Evolutionary conservation across 2,797 vertebrate genomes (phyloP), one percentile per base, ranked within the genome.

Genomic region (Dicrostonyx torquatus): DNA sequence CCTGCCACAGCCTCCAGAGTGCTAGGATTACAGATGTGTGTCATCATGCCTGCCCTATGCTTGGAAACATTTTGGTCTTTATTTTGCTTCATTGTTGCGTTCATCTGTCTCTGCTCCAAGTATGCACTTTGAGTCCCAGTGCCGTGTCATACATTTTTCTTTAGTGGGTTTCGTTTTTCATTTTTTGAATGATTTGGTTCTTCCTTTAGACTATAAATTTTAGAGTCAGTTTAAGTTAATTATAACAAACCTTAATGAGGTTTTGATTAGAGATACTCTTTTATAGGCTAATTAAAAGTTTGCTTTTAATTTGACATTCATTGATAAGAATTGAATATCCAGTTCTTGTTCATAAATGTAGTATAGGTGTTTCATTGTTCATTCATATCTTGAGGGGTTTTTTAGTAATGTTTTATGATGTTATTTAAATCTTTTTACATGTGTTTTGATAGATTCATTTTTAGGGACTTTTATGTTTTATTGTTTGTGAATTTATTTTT

Each of bases 391-490:
- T 24, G 20, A 37, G 29, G 2, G 55, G 24, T 84, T 82, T n/a
- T 84, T 60, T 20, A 43, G 62, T 60, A 72, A 77, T 87, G 70
- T 87, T 40, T 92, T 66, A 22, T 53, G 31, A 43, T 70, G 20
- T 53, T 83, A 55, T 78, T 90, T 75, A 78, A 62, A 93, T 84
- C 64, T 17, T 87, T 12, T 70, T 55, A 48, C 0, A 64, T 9
- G 10, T 34, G 45, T 93, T 93, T 91, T 60, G 77, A 14, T 87
- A 34, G 43, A 50, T 90, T 95, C 70, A 70, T 60, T 75, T 95
- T 68, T 76, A 91, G 77, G 43, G 29, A 17, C 26, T 45, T 89
- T 92, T 62, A 87, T 77, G 62, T 87, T 76, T 86, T 93, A 31
- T 77, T 93, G 58, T 62, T 53, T 34, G 12, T 96, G 45, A 83